phyloP scores from a whole-genome alignment of 2,113 vertebrate genomes.

The Apodemus speciosus region DNA sequence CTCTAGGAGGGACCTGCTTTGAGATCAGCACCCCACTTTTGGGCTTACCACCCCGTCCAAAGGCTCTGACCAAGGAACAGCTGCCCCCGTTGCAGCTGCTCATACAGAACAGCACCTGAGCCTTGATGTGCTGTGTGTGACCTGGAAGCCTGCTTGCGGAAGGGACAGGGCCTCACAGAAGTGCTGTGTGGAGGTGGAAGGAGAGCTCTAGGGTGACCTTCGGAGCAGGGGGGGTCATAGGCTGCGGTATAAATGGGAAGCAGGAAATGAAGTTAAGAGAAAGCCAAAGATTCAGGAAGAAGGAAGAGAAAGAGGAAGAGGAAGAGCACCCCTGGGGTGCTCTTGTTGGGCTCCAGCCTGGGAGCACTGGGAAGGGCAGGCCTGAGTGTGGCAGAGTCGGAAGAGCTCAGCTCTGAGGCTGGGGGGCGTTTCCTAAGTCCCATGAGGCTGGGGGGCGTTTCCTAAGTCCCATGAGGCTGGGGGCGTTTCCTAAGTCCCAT shows the following conservation, averaged over 20 bases:
- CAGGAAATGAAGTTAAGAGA: neutral
- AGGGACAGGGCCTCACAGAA: neutral
- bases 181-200: neutral
- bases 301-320: neutral
- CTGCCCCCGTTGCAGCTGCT: accelerated
- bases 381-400: accelerated
- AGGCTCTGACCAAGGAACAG: neutral
- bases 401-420: neutral
- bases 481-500: neutral
- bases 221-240: neutral
- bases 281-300: neutral
- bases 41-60: neutral
- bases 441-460: too few relatives aligned
- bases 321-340: neutral
- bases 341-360: neutral
- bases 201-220: neutral
- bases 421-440: neutral
- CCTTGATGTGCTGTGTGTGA: too few relatives aligned
- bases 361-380: accelerated
- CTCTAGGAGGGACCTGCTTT: neutral
- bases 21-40: neutral
- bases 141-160: accelerated
- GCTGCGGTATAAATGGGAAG: neutral
- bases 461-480: neutral
- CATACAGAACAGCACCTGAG: neutral